Evolutionary conservation across 2,113 vertebrate genomes (phyloP).

Genomic region (Sorex fumeus): DNA sequence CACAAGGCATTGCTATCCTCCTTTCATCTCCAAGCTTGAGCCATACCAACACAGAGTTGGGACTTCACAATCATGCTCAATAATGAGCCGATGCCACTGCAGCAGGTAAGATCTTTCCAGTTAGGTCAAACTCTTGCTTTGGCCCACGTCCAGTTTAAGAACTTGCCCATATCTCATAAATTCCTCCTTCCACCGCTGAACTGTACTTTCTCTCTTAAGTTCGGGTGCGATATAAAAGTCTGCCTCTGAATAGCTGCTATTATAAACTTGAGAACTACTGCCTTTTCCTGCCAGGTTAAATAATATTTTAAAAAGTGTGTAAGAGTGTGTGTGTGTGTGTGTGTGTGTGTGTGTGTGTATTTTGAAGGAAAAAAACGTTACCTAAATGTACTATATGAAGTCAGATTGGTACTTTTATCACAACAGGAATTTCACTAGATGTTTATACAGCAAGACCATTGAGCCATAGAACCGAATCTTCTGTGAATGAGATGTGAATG

Average conservation of each 20-base stretch:
- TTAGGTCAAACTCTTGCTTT: conserved; percentile 26
- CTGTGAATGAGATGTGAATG: not conserved
- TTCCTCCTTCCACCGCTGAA: not conserved
- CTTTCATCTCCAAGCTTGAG: conserved; percentile 11
- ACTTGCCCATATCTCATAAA: not conserved
- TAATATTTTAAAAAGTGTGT: not conserved
- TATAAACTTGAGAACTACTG: conserved; percentile 23
- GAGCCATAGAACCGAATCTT: not conserved
- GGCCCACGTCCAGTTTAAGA: conserved; percentile 50
- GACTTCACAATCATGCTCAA: conserved; percentile 15
- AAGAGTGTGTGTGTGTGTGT: not conserved
- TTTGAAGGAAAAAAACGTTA: not conserved
- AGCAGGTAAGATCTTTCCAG: not conserved
- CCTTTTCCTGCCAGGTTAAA: conserved; percentile 30
- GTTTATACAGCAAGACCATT: not conserved
- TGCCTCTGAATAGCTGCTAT: conserved; percentile 32
- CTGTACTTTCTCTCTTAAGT: conserved; percentile 22
- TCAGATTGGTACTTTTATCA: not conserved
- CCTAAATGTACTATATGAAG: not conserved
- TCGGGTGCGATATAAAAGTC: not conserved
- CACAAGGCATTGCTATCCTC: not conserved
- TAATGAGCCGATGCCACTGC: not conserved
- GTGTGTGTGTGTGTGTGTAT: not conserved
- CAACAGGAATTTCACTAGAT: not conserved
- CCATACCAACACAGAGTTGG: not conserved